Percentiles rank a stretch among this genome's conserved stretches.
These are phyloP conservation scores for Stenotaenia linearis DNA, from an alignment of 2,888 invertebrate genomes.

Conservation along the genomic window DNA sequence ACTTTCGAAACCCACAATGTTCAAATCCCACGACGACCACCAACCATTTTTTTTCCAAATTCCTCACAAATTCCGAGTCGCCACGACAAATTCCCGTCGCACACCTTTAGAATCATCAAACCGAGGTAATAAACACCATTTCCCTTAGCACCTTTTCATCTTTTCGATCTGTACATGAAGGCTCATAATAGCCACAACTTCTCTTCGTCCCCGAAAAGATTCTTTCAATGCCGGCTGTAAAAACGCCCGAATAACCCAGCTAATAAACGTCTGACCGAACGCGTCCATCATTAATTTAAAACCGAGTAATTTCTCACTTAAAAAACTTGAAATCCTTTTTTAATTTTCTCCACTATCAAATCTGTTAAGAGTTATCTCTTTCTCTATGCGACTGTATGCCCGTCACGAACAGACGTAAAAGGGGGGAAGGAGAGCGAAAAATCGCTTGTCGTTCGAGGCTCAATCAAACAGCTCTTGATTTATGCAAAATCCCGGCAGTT, in stretches of 20 bases:
- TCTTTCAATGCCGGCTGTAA: neutral
- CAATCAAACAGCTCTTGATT: constrained; percentile 20
- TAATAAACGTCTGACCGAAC: neutral
- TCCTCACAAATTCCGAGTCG: neutral
- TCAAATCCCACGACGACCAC: neutral
- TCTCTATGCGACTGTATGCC: neutral
- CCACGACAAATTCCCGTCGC: neutral
- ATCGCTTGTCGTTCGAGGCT: constrained; percentile 9
- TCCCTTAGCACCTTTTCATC: constrained; percentile 11
- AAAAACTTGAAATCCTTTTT: neutral
- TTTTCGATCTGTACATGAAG: neutral
- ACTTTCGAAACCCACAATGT: neutral
- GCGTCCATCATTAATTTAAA: neutral
- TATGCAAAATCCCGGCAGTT: constrained; percentile 19
- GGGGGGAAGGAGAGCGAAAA: neutral
- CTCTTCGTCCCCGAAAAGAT: neutral
- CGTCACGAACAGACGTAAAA: constrained; percentile 18
- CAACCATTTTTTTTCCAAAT: neutral
- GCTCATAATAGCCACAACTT: neutral
- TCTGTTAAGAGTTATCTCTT: neutral
- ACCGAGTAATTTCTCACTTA: neutral
- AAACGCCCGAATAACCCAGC: neutral
- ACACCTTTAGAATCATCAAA: constrained; percentile 5
- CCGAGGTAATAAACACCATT: constrained; percentile 17
- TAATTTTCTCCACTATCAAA: neutral